A percentile compares a stretch with the other conserved stretches of the same genome.
These are phyloP conservation scores for Cephalopholis sonnerati DNA, from an alignment of 2,113 vertebrate species.

Conservation along the genomic window DNA sequence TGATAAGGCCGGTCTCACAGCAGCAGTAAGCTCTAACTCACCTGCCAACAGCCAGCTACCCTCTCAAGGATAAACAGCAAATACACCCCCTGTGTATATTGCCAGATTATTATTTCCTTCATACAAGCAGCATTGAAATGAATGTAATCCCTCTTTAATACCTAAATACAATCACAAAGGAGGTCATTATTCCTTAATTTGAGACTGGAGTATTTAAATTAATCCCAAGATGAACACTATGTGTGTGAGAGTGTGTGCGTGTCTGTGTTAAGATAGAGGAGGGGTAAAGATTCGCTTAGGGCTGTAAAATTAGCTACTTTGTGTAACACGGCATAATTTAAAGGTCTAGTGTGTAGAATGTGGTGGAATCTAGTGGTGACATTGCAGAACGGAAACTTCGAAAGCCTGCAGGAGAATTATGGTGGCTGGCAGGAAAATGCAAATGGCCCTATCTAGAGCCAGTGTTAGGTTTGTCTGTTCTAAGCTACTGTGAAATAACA, in stretches of 20 bases:
- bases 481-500: no score
- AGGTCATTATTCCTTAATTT: not conserved
- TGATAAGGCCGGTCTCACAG: constrained; percentile 11
- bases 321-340: not conserved
- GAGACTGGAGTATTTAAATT: not conserved
- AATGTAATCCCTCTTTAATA: not conserved
- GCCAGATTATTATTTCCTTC: not conserved
- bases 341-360: no score
- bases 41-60: not conserved
- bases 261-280: not conserved
- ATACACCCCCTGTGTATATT: not conserved
- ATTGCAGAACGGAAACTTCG: no score
- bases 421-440: no score
- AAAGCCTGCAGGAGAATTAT: no score
- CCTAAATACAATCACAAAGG: not conserved
- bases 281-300: not conserved
- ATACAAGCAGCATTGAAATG: constrained; percentile 17
- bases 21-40: constrained; percentile 33
- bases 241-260: not conserved
- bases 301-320: not conserved
- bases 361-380: no score
- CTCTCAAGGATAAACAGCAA: constrained; percentile 1
- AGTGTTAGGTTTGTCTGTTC: no score
- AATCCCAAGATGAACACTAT: not conserved
- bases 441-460: no score